These are phyloP conservation scores for Athalia rosae DNA, from an alignment of 2,888 invertebrate genomes.

Conservation along the genomic window DNA sequence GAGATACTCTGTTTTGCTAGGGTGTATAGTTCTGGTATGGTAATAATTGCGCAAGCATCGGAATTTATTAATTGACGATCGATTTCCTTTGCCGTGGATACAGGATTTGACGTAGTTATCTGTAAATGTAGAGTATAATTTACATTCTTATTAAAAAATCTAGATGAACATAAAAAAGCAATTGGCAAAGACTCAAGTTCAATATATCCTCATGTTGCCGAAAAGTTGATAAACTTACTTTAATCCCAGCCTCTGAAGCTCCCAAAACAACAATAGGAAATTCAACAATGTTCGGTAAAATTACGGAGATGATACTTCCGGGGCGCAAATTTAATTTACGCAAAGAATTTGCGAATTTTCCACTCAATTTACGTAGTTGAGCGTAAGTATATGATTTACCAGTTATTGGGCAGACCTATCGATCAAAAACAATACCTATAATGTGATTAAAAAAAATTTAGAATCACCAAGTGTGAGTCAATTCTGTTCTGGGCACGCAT, in stretches of 20 bases:
- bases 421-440: conserved; percentile 9
- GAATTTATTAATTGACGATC: conserved; percentile 56
- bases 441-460: neutral
- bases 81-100: conserved; percentile 58
- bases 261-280: conserved; percentile 59
- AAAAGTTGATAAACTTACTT: conserved; percentile 53
- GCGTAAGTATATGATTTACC: conserved; percentile 64
- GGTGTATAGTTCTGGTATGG: conserved; percentile 52
- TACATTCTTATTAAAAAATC: neutral
- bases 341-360: conserved; percentile 63
- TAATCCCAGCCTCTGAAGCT: conserved; percentile 58
- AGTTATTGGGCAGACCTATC: conserved; percentile 61
- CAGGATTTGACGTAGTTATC: conserved; percentile 55
- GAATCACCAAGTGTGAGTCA: neutral
- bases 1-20: conserved; percentile 49
- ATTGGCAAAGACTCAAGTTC: no score
- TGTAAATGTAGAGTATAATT: conserved; percentile 35
- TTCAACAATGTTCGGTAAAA: conserved; percentile 69
- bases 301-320: conserved; percentile 64
- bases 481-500: neutral
- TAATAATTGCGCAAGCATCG: conserved; percentile 57
- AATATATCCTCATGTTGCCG: neutral
- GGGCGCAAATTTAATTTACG: conserved; percentile 61
- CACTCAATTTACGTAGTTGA: conserved; percentile 57
- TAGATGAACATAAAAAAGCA: neutral